Conservation (phyloP, 37 sponge, comb jelly and placozoan species). For the Halisarca cf. caerulea region DNA sequence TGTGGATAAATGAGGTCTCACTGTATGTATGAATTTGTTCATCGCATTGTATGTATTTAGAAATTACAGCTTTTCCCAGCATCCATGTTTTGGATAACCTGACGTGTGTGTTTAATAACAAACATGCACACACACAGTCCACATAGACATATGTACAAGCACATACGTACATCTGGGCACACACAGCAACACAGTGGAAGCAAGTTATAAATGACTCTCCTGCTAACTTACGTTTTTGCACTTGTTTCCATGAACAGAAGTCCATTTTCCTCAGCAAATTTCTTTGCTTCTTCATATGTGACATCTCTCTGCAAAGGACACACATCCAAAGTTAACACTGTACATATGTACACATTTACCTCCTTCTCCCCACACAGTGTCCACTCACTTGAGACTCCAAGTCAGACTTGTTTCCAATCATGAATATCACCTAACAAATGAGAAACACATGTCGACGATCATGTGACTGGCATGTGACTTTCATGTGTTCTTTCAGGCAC, state of each 20-base stretch:
- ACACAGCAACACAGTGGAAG: neutral
- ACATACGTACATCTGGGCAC: neutral
- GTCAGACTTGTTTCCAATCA: slow-evolving; percentile 99
- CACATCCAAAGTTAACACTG: neutral
- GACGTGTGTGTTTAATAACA: neutral
- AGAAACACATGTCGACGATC: neutral
- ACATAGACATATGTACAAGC: neutral
- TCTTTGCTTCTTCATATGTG: slow-evolving; percentile 98
- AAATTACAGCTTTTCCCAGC: too few relatives aligned
- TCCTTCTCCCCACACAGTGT: too few relatives aligned
- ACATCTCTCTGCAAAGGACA: slow-evolving; percentile 89
- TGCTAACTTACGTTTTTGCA: slow-evolving; percentile 90
- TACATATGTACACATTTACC: too few relatives aligned
- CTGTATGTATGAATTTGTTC: too few relatives aligned
- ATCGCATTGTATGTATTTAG: too few relatives aligned
- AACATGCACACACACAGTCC: neutral
- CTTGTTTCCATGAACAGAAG: slow-evolving; percentile 94
- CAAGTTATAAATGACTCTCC: neutral
- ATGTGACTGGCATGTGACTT: neutral
- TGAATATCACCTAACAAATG: slow-evolving; percentile 83
- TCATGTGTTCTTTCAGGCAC: slow-evolving; percentile 4
- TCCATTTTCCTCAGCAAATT: slow-evolving; percentile 99
- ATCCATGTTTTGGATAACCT: too few relatives aligned
- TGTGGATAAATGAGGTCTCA: too few relatives aligned
- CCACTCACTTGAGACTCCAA: slow-evolving; percentile 89